A percentile compares a stretch with the other conserved stretches of the same genome.
These are phyloP conservation scores for Aphrophora alni DNA, from an alignment of 2,888 invertebrate genomes.

Conservation along the genomic window DNA sequence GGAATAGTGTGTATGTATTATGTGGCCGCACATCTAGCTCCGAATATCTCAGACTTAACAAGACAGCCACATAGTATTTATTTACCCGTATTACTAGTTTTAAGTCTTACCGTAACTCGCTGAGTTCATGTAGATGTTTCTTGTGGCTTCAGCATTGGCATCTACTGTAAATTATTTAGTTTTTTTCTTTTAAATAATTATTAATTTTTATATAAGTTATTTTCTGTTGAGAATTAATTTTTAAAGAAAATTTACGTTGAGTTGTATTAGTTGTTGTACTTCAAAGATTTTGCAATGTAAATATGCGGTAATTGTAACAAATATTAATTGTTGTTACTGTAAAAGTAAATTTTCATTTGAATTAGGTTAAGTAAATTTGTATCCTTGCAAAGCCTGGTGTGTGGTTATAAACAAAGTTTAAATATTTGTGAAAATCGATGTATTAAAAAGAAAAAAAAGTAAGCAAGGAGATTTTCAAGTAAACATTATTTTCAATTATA, in stretches of 20 bases:
- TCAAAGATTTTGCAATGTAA: neutral
- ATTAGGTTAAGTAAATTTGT: neutral
- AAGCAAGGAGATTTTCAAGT: neutral
- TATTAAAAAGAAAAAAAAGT: neutral
- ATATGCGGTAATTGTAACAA: neutral
- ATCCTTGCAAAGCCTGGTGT: neutral
- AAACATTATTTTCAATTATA: neutral
- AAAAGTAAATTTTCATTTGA: neutral
- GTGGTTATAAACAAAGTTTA: neutral
- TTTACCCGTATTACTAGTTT: constrained; percentile 28
- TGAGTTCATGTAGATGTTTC: constrained; percentile 19
- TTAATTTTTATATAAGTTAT: neutral
- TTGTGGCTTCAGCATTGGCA: constrained; percentile 22
- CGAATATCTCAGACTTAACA: constrained; percentile 26
- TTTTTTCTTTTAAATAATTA: neutral
- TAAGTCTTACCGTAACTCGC: constrained; percentile 28
- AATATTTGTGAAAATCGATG: neutral
- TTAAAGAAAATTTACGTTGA: neutral
- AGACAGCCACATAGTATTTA: constrained; percentile 30
- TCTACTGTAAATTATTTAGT: neutral
- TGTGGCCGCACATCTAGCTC: constrained; percentile 31
- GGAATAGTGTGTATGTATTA: neutral
- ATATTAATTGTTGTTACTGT: neutral
- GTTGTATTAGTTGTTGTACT: neutral
- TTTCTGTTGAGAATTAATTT: neutral